These are phyloP conservation scores for Melanotaenia boesemani DNA, from an alignment of 2,797 vertebrate species.

Conservation along the genomic window DNA sequence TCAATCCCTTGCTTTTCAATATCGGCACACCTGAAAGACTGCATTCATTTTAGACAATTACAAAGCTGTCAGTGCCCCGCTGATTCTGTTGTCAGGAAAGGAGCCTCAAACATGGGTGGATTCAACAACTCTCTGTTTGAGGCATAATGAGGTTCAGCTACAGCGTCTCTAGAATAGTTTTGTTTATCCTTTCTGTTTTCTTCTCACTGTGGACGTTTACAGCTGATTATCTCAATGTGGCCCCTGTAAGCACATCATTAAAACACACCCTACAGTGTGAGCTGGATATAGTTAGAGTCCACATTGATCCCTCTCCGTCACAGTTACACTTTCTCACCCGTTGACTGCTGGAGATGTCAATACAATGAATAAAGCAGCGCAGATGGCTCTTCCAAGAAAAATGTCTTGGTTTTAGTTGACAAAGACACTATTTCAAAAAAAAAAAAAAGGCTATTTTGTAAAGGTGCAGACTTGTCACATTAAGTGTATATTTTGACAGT, in stretches of 20 bases:
- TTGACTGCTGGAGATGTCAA: conserved; percentile 26
- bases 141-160: conserved; percentile 7
- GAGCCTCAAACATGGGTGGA: conserved; percentile 1
- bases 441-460: not conserved
- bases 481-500: not conserved
- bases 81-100: conserved; percentile 12
- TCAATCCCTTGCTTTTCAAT: not conserved
- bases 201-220: conserved; percentile 43
- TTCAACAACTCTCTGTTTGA: conserved; percentile 17
- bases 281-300: conserved; percentile 34
- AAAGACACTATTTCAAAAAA: not conserved
- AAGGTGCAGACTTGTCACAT: no score
- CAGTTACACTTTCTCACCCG: conserved; percentile 36
- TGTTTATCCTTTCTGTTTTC: conserved; percentile 19
- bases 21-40: not conserved
- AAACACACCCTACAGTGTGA: conserved; percentile 36
- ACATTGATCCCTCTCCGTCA: conserved; percentile 56
- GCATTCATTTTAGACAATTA: conserved; percentile 5
- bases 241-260: conserved; percentile 49
- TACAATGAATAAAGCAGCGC: conserved; percentile 26
- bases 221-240: conserved; percentile 49
- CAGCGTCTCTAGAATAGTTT: conserved; percentile 5
- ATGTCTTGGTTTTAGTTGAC: not conserved
- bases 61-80: not conserved
- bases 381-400: conserved; percentile 32